phyloP scores from a whole-genome alignment of 2,797 vertebrate species.

The Sebastes kiyomatsui region DNA sequence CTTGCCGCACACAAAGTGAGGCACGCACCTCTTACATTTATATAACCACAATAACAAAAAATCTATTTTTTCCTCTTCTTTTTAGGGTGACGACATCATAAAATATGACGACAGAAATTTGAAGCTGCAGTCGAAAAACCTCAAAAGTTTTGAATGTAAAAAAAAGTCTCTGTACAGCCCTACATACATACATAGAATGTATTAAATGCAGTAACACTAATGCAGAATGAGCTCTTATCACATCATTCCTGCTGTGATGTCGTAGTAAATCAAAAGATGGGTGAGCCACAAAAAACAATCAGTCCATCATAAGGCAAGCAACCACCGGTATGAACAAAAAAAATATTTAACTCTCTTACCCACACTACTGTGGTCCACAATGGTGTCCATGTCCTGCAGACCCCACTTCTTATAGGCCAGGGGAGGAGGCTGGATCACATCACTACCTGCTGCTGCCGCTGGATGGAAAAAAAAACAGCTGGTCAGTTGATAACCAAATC shows the following conservation, averaged over 20 bases:
- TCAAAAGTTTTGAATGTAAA: background rate
- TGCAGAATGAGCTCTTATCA: background rate
- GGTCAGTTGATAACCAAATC: background rate
- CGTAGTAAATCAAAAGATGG: background rate
- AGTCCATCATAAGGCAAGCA: background rate
- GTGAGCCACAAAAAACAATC: background rate
- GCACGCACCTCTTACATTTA: background rate
- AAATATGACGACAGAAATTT: too few relatives aligned
- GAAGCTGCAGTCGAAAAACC: too few relatives aligned
- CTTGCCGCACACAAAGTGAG: background rate
- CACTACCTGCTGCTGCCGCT: constrained; percentile 96
- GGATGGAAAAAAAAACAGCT: background rate
- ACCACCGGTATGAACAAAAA: background rate
- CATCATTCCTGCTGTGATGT: too few relatives aligned
- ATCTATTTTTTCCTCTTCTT: too few relatives aligned
- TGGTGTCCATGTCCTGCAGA: constrained; percentile 93
- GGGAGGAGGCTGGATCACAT: constrained; percentile 94
- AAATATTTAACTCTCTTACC: constrained; percentile 82
- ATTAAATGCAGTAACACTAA: background rate
- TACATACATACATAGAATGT: background rate
- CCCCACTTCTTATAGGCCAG: constrained; percentile 99
- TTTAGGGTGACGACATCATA: background rate
- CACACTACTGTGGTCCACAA: constrained; percentile 94
- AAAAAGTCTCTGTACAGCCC: background rate
- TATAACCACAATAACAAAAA: too few relatives aligned